A percentile compares a stretch with the other conserved stretches of the same genome.
These are phyloP conservation scores for Stegostoma tigrinum DNA, from an alignment of 2,113 vertebrate species.

Conservation along the genomic window DNA sequence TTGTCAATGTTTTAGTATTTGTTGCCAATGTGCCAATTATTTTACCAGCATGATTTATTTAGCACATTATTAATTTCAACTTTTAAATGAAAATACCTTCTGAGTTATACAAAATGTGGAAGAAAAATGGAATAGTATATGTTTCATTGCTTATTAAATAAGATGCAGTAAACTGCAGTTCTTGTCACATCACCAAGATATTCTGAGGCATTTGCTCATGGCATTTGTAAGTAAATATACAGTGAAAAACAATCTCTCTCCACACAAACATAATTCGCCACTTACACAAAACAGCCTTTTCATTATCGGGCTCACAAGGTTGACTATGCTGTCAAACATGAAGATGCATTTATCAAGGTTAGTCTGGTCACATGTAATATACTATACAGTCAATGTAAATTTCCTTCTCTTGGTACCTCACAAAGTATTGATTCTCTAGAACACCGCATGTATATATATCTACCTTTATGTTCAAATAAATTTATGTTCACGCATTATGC, in stretches of 20 bases:
- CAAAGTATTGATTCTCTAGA: neutral
- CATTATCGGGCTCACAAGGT: constrained; percentile 5
- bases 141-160: neutral
- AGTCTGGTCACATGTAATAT: neutral
- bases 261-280: neutral
- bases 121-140: neutral
- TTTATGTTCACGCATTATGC: neutral
- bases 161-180: neutral
- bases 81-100: neutral
- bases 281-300: neutral
- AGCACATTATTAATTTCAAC: neutral
- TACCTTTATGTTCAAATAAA: neutral
- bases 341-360: constrained; percentile 10
- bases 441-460: neutral
- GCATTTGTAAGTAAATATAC: neutral
- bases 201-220: neutral
- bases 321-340: neutral
- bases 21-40: neutral
- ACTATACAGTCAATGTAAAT: neutral
- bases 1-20: neutral
- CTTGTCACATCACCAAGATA: neutral
- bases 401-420: too few relatives aligned
- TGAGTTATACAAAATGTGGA: neutral
- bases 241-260: neutral
- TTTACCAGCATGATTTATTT: neutral